phyloP scores from a whole-genome alignment of 1,140 invertebrate genomes.

The Brachionus sp. region DNA sequence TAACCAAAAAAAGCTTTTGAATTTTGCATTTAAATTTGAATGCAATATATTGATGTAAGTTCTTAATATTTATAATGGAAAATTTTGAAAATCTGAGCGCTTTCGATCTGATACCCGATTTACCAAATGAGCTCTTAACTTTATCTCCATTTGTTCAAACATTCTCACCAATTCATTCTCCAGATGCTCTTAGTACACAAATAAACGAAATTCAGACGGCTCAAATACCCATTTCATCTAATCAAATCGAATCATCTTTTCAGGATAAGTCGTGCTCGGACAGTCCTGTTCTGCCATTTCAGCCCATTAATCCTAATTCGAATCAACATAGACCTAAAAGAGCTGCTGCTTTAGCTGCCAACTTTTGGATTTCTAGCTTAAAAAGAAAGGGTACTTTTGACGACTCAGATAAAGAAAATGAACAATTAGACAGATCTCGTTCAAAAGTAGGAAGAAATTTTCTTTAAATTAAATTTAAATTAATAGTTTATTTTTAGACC shows the following conservation, averaged over 20 bases:
- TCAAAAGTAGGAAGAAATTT: background rate
- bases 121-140: background rate
- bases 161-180: background rate
- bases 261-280: background rate
- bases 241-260: background rate
- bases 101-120: background rate
- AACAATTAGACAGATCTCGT: background rate
- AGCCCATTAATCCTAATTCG: background rate
- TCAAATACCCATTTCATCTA: background rate
- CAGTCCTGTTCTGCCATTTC: background rate
- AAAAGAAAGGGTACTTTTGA: background rate
- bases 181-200: background rate
- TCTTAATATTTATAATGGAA: background rate
- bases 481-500: background rate
- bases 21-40: background rate
- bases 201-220: background rate
- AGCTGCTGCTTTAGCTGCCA: slow-evolving; percentile 14
- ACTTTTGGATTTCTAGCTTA: background rate
- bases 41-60: background rate
- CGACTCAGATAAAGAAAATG: slow-evolving; percentile 32
- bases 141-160: background rate
- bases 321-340: background rate
- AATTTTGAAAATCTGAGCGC: background rate
- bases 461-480: background rate
- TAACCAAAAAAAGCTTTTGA: background rate